Evolutionary conservation across 2,888 invertebrate genomes (phyloP).

Genomic region (Agrotis segetum): DNA sequence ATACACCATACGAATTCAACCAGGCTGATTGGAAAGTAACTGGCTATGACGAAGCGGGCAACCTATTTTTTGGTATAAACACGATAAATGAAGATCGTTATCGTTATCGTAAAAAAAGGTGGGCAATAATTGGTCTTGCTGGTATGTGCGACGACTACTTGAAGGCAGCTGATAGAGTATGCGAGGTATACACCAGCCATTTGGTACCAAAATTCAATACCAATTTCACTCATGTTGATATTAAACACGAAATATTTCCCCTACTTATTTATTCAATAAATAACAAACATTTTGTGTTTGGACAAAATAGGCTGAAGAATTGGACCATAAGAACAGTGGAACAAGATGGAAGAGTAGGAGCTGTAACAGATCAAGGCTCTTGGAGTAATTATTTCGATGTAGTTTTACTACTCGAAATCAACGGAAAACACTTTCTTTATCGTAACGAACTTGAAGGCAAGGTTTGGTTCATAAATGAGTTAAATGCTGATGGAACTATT

Average conservation of each 20-base stretch:
- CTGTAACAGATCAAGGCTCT: background rate
- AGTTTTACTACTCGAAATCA: background rate
- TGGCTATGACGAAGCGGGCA: background rate
- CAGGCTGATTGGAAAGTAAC: background rate
- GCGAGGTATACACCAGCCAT: background rate
- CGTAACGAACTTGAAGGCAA: background rate
- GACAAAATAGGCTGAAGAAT: background rate
- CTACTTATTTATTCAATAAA: background rate
- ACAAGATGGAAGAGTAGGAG: background rate
- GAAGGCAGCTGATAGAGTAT: background rate
- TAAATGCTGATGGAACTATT: background rate
- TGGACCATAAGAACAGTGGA: background rate
- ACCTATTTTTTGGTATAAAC: background rate
- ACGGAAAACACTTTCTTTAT: background rate
- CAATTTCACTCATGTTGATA: background rate
- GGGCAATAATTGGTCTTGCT: background rate
- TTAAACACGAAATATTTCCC: background rate
- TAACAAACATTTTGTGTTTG: background rate
- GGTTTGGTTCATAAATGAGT: background rate
- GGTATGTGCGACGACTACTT: background rate
- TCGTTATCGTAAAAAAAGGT: background rate
- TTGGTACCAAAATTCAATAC: background rate
- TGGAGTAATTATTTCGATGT: background rate
- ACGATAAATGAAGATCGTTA: rapidly evolving
- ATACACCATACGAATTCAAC: background rate